Base-by-base conservation (phyloP, 2,797 vertebrate species). In the Pygocentrus nattereri region DNA sequence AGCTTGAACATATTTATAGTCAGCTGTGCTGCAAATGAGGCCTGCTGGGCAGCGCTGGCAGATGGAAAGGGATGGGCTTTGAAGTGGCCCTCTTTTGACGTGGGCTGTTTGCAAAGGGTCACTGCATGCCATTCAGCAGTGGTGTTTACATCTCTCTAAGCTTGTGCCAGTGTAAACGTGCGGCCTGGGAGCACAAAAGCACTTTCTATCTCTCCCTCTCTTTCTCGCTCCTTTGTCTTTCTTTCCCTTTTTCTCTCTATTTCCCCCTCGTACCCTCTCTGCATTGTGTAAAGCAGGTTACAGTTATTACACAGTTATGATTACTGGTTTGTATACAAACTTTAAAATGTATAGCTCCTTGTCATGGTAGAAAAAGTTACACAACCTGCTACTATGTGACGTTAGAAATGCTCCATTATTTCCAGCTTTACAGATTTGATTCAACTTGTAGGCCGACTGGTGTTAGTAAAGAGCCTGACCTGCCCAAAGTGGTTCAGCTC, bases 71-170 rank as follows among this genome's bases (percentile, higher is more conserved):
- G 47, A 30, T 5, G 16, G 65, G 15, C 13, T 69, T 69, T 47
- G 41, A 71, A 50, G 47, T 16, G 13, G 25, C 13, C 41, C 11
- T 0, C 2, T 44, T 47, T 49, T 49, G 12, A 70, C 0, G 13
- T 71, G 70, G 54, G 11, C 15, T 73, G 34, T 74, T 74, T 74
- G 50, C 16, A 7, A 38, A 58, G 18, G 71, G 19, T 49, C 50
- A 56, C 12, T 58, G 71, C 30, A n/a, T 58, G n/a, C n/a, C 23
- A 11, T 67, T 64, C 16, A 1, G 44, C 13, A 49, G 68, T 10
- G 19, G 41, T 52, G 47, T 71, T 50, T 71, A 21, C 71, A 58
- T 21, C 27, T 11, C 18, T 27, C 3, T 18, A 47, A 23, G 67
- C 49, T 56, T 38, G 30, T 56, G 71, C 50, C 31, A 73, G 21